A percentile compares a stretch with the other conserved stretches of the same genome.
phyloP scores from a whole-genome alignment of 2,797 vertebrate genomes.

The Pterois miles region DNA sequence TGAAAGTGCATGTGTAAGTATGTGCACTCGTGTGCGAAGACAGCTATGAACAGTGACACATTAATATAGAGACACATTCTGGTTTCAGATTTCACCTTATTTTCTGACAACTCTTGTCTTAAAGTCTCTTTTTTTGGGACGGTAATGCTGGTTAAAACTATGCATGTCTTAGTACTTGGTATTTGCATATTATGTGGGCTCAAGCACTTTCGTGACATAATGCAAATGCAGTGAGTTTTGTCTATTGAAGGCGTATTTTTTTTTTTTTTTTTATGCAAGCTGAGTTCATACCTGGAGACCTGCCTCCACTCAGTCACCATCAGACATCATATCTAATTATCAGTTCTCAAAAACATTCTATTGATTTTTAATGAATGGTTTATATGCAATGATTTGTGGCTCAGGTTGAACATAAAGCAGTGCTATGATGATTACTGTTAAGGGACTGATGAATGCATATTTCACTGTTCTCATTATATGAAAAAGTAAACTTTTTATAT shows the following conservation, averaged over 20 bases:
- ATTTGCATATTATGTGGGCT: not conserved
- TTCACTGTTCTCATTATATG: not conserved
- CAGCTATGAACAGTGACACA: slow-evolving; percentile 10
- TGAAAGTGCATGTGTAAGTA: slow-evolving; percentile 25
- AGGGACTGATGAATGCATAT: too few species aligned
- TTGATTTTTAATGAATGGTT: not conserved
- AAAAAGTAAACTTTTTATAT: not conserved
- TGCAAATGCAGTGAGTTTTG: not conserved
- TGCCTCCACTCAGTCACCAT: slow-evolving; percentile 11
- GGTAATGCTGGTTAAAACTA: not conserved
- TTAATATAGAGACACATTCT: slow-evolving; percentile 1
- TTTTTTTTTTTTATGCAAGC: slow-evolving; percentile 3
- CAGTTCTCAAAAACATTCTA: not conserved
- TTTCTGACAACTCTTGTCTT: not conserved
- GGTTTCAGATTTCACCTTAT: not conserved
- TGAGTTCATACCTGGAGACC: slow-evolving; percentile 6
- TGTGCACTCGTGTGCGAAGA: slow-evolving; percentile 16
- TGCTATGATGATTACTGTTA: not conserved
- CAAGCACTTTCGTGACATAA: not conserved
- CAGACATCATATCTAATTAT: slow-evolving; percentile 10
- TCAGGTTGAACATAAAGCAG: not conserved
- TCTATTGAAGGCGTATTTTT: not conserved
- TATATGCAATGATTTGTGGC: not conserved
- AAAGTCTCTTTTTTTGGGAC: not conserved
- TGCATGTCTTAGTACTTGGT: not conserved